Base-by-base conservation (phyloP, 2,113 vertebrate species). In the Polypterus senegalus region DNA sequence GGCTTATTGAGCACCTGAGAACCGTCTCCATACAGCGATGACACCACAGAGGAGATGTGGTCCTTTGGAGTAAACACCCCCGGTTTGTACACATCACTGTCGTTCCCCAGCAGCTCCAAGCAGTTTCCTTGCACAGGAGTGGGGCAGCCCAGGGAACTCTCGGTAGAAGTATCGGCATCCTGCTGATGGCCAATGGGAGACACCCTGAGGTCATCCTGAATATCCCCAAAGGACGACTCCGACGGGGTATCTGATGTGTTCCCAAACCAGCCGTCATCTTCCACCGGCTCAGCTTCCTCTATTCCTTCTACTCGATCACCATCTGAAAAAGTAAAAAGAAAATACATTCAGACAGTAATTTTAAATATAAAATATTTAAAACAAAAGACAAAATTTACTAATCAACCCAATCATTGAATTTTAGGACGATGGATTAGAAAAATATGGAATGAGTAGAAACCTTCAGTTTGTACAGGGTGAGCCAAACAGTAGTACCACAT, bases 241-340 rank as follows among this genome's bases (percentile, higher is more conserved):
- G 94, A 98, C 51, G 92, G 94, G 0, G 92, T 94, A 85, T 95
- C 93, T 0, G 94, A 95, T 60, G 92, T 89, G 71, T 93, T 96
- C 71, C 89, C 93, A 81, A 91, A 98, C 96, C 96, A 98, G 76
- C 76, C 83, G 54, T 97, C 96, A 68, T 97, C 94, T 73, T 94
- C 92, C 68, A 86, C 92, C 72, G 90, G 83, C 61, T 88, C 88
- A 54, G 81, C 80, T 73, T 92, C 90, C 52, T 79, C 83, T 86
- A 81, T 88, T 72, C 96, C 96, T 68, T 94, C 93, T 65, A 88
- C 89, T 71, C 90, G 88, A 79, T 90, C 87, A 85, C 90, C 84
- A 94, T 98, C 96, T 98, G 77, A 61, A 58, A 63, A 68, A 71
- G 62, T 77, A 46, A 46, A 69, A 75, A 54, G n/a, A 65, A 8